Evolutionary conservation across 2,113 vertebrate species (phyloP).

Genomic region (Nothocercus nigrocapillus): DNA sequence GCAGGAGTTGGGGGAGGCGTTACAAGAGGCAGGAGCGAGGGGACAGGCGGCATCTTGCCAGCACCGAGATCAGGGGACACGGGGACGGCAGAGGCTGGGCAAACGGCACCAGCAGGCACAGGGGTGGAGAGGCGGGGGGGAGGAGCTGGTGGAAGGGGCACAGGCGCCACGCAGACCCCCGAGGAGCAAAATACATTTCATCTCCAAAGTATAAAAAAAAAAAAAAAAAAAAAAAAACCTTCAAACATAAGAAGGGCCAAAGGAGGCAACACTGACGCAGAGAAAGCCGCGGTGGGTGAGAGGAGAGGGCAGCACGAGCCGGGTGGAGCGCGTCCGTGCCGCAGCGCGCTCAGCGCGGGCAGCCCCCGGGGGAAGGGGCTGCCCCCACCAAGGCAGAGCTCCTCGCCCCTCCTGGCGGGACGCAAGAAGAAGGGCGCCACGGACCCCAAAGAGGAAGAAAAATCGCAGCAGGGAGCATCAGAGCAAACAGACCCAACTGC

Average conservation of each 20-base stretch:
- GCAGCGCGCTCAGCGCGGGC: background rate
- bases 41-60: background rate
- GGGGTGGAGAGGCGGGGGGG: background rate
- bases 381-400: background rate
- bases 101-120: background rate
- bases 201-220: constrained; percentile 3
- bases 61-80: background rate
- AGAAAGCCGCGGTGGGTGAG: background rate
- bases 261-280: background rate
- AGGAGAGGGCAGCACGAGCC: background rate
- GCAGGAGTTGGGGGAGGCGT: background rate
- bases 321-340: background rate
- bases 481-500: background rate
- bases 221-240: background rate
- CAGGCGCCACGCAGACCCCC: background rate
- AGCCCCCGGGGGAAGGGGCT: background rate
- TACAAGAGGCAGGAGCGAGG: background rate
- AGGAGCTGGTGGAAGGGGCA: background rate
- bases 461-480: background rate
- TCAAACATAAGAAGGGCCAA: background rate
- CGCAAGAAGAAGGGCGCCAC: fast-evolving
- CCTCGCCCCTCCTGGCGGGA: background rate
- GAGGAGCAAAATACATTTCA: background rate
- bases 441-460: background rate
- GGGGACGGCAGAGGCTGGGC: background rate